Conservation (phyloP, 2,888 invertebrate species). For the Cheilosia impressa region DNA sequence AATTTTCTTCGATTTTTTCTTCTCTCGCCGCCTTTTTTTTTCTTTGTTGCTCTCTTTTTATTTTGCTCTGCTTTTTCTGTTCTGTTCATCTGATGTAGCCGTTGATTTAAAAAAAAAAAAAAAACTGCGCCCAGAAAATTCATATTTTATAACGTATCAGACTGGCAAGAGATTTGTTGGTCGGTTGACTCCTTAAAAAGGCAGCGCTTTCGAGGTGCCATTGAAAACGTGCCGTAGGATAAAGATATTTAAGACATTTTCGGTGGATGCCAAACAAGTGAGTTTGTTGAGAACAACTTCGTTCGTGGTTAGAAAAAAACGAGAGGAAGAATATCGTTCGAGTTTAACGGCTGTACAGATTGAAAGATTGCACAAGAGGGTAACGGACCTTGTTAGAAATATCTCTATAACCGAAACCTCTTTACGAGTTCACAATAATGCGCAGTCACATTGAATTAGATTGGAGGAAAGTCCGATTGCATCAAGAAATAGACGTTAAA, state of each 20-base stretch:
- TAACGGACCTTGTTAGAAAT: not conserved
- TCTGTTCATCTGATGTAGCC: not conserved
- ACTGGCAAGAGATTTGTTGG: slow-evolving; percentile 46
- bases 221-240: slow-evolving; percentile 18
- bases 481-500: too few relatives aligned
- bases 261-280: not conserved
- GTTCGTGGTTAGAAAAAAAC: not conserved
- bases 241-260: slow-evolving; percentile 3
- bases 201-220: slow-evolving; percentile 1
- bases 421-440: too few relatives aligned
- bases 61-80: not conserved
- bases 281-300: slow-evolving; percentile 12
- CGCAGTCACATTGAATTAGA: too few relatives aligned
- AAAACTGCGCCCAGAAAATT: slow-evolving; percentile 24
- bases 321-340: not conserved
- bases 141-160: slow-evolving; percentile 42
- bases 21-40: not conserved
- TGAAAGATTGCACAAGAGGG: not conserved
- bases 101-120: not conserved
- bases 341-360: not conserved
- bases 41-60: not conserved
- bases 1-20: slow-evolving; percentile 53
- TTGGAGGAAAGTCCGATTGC: too few relatives aligned
- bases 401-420: not conserved
- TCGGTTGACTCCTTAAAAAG: slow-evolving; percentile 38